Base-by-base conservation (phyloP, 1,140 invertebrate genomes). In the Papilio xuthus region DNA sequence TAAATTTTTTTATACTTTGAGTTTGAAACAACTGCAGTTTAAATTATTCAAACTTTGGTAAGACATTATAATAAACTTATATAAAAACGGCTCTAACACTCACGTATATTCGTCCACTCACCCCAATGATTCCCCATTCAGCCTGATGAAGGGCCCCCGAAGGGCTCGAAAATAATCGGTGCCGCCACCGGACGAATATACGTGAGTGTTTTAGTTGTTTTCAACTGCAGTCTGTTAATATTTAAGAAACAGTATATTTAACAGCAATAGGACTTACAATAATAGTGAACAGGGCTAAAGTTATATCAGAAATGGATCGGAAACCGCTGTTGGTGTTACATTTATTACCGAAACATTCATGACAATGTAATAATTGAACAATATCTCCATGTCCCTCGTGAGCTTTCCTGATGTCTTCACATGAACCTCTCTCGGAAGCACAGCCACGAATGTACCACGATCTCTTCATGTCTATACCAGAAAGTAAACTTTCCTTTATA, bases 401-500 rank as follows among this genome's bases (percentile, higher is more conserved):
- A 0, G 85, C 85, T 32, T 80, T 82, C 63, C 74, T 80, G 6
- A 93, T 87, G 12, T 92, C 90, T 1, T 73, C 80, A 76, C 91
- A 93, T 7, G 86, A 79, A 0, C 90, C 87, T 73, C 88, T 82
- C 73, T 92, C 89, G 12, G 89, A 87, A 15, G 84, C 85, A 78
- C 90, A 93, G 3, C 90, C 91, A 28, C 91, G 83, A 8, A 93
- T 85, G 72, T 83, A 83, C 84, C 84, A 87, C 0, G 87, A 75
- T n/a, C 77, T 82, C 20, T 86, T 84, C 85, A 87, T 86, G 77
- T 90, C 90, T 90, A 78, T 72, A 87, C 85, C 32, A 67, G 37
- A 15, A 78, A 23, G 71, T 70, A 67, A 0, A 47, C n/a, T 12
- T 69, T 2, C 26, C 12, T 18, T 56, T 56, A 6, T 8, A 67